These are phyloP conservation scores for Novumbra hubbsi DNA, from an alignment of 2,797 vertebrate genomes.

Conservation along the genomic window DNA sequence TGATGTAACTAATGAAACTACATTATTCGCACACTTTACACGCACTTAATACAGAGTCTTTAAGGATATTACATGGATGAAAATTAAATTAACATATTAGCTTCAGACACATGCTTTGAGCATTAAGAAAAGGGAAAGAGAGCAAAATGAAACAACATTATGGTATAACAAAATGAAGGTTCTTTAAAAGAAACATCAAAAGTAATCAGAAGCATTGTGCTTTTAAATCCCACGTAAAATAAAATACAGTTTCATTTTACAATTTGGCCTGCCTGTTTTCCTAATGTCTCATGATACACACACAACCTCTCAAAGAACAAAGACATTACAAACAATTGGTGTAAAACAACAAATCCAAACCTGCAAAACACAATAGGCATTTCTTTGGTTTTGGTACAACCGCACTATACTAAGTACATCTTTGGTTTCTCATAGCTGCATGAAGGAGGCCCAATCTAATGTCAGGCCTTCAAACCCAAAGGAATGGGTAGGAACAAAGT, in stretches of 20 bases:
- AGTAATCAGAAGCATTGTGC: constrained; percentile 58
- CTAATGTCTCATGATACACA: constrained; percentile 6
- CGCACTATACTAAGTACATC: constrained; percentile 40
- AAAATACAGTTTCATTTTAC: constrained; percentile 54
- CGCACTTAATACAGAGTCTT: constrained; percentile 73
- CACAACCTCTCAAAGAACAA: constrained; percentile 37
- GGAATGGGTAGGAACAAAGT: constrained; percentile 34
- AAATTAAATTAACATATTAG: constrained; percentile 76
- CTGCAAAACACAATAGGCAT: constrained; percentile 51
- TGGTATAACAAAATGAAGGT: constrained; percentile 55
- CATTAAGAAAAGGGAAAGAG: constrained; percentile 46
- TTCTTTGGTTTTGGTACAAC: constrained; percentile 63
- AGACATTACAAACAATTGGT: constrained; percentile 37
- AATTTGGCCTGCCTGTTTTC: constrained; percentile 46
- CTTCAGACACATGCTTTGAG: constrained; percentile 77
- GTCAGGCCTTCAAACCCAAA: constrained; percentile 30
- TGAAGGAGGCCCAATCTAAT: constrained; percentile 56
- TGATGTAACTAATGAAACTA: constrained; percentile 74
- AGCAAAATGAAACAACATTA: constrained; percentile 52
- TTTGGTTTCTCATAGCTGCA: constrained; percentile 69
- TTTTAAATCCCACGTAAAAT: constrained; percentile 63
- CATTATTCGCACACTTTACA: constrained; percentile 79
- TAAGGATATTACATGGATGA: constrained; percentile 64
- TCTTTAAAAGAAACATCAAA: constrained; percentile 52
- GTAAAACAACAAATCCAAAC: constrained; percentile 31